Evolutionary conservation across 2,888 invertebrate species (phyloP).

Genomic region (Pammene fasciana): DNA sequence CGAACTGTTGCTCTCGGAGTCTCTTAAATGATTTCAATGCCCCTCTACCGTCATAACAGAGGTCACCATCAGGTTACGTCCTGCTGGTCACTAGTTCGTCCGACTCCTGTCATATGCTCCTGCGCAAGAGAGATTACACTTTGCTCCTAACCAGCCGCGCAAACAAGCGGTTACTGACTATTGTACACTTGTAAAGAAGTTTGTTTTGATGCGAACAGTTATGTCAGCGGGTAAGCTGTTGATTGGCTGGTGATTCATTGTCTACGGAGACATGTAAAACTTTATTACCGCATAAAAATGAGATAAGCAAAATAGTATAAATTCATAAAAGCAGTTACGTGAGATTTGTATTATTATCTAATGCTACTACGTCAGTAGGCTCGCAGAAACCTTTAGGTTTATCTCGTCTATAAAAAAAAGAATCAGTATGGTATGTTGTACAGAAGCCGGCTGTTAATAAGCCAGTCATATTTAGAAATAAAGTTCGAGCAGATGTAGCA

Average conservation of each 20-base stretch:
- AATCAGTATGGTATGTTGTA: too few species aligned
- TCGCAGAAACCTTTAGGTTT: too few species aligned
- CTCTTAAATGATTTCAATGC: too few species aligned
- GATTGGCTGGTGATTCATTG: constrained; percentile 8
- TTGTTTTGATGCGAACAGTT: constrained; percentile 20
- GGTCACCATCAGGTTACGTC: background rate
- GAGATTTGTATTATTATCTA: too few species aligned
- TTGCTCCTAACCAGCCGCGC: constrained; percentile 11
- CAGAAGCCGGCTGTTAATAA: too few species aligned
- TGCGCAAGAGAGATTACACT: background rate
- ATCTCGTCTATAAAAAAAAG: too few species aligned
- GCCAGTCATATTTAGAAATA: too few species aligned
- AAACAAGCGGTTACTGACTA: constrained; percentile 36
- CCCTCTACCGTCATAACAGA: too few species aligned
- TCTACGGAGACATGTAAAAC: background rate
- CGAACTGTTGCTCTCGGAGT: too few species aligned
- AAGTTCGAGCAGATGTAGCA: too few species aligned
- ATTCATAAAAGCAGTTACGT: background rate
- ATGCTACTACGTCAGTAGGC: too few species aligned
- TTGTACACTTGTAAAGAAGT: constrained; percentile 24
- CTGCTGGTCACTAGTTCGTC: background rate
- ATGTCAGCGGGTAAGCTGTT: constrained; percentile 4
- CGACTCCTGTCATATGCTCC: background rate
- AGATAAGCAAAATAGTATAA: background rate
- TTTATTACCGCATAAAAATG: background rate